Evolutionary conservation across 2,888 invertebrate genomes (phyloP).

Genomic region (Nomada ruficornis): DNA sequence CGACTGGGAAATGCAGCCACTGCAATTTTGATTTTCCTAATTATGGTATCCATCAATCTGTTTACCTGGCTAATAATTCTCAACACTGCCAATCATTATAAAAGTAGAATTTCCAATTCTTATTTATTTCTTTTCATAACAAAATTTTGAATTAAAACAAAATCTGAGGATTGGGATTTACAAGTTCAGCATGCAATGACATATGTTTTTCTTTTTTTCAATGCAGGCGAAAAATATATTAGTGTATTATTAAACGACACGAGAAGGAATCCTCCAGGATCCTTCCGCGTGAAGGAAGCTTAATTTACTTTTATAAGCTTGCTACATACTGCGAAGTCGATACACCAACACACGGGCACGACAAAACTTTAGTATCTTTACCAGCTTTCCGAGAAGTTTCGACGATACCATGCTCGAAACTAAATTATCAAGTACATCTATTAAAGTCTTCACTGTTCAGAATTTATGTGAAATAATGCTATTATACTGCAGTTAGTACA

Average conservation of each 20-base stretch:
- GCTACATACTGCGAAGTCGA: conserved; percentile 34
- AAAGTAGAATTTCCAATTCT: too few species aligned
- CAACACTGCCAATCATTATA: too few species aligned
- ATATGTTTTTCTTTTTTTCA: neutral
- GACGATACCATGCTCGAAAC: conserved; percentile 36
- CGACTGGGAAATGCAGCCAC: conserved; percentile 7
- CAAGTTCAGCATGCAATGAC: too few species aligned
- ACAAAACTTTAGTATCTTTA: conserved; percentile 53
- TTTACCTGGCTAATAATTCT: neutral
- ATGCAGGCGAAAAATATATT: neutral
- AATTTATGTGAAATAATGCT: conserved; percentile 32
- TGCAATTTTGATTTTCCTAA: conserved; percentile 8
- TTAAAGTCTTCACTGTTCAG: conserved; percentile 36
- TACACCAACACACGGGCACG: conserved; percentile 13
- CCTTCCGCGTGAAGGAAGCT: conserved; percentile 21
- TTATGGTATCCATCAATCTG: neutral
- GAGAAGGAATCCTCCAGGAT: conserved; percentile 22
- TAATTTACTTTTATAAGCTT: conserved; percentile 56
- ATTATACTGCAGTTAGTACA: conserved; percentile 14
- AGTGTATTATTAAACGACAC: neutral
- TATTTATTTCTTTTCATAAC: too few species aligned
- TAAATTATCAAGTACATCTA: conserved; percentile 50
- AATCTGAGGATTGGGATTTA: too few species aligned
- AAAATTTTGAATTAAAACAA: too few species aligned
- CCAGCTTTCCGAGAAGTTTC: conserved; percentile 47